Base-by-base conservation (phyloP, 2,888 invertebrate genomes). In the Anorthoa munda region DNA sequence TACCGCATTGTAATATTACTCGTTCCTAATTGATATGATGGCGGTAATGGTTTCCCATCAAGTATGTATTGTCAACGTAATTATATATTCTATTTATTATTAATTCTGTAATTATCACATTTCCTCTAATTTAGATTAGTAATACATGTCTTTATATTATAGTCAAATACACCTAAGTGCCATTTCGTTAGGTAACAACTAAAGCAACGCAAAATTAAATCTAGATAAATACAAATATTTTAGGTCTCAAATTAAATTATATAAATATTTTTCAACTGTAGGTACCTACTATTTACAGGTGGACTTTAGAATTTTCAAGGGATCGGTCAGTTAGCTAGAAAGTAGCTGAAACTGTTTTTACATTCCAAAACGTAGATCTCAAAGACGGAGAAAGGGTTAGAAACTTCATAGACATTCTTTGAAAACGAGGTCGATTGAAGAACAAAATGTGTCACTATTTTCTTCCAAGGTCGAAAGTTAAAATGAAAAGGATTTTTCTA, bases 11-110 rank as follows among this genome's bases (percentile, higher is more conserved):
- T 78, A 46, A 72, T 72, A 65, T 46, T 15, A 65, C 13, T 77
- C 55, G n/a, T 26, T 55, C 46, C 61, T 78, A 77, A 77, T 77
- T 78, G 56, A 72, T 78, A 66, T 51, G 12, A 39, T 63, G 55
- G 55, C 18, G 51, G 46, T 60, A 61, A 56, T 72, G 55, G 51
- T 51, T 66, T 61, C 46, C 46, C 65, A 78, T 72, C 46, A 78
- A 66, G 13, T 61, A 77, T 72, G 72, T 78, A 78, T 66, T 66
- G 50, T 66, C 46, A 56, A 61, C 26, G 45, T 51, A 78, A 77
- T 77, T 61, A 77, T 21, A 31, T 72, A 66, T 56, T 72, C 12
- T 53, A 51, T 51, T 15, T 53, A 51, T 51, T 15, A 51, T 58
- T 69, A 5, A 75, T 67, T 75, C 55, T 18, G 15, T 48, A 31